These are phyloP conservation scores for Euborellia annulipes DNA, from an alignment of 1,140 invertebrate genomes.

Conservation along the genomic window DNA sequence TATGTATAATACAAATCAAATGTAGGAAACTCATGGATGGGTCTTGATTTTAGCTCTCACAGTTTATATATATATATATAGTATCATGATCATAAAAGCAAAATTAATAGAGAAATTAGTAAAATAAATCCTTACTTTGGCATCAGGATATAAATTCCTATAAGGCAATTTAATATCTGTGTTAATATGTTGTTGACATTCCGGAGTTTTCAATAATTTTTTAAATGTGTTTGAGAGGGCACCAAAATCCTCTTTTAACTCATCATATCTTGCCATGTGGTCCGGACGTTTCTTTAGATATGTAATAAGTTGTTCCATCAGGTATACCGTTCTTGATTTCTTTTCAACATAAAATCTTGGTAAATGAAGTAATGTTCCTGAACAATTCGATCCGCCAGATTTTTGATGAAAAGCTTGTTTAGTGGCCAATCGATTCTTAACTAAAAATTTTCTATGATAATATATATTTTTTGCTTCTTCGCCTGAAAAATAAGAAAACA, in stretches of 20 bases:
- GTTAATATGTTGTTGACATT: slow-evolving; percentile 22
- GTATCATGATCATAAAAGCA: too few species aligned
- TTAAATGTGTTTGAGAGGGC: slow-evolving; percentile 29
- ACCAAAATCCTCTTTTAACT: slow-evolving; percentile 30
- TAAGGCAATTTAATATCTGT: too few species aligned
- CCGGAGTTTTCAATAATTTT: slow-evolving; percentile 31
- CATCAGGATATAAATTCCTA: too few species aligned
- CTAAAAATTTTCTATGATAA: slow-evolving; percentile 45
- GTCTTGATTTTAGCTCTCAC: too few species aligned
- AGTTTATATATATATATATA: too few species aligned
- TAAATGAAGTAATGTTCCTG: slow-evolving; percentile 39
- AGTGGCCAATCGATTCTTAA: slow-evolving; percentile 39
- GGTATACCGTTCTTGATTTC: slow-evolving; percentile 34
- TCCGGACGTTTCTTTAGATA: slow-evolving; percentile 36
- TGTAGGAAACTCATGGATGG: too few species aligned
- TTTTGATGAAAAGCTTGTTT: slow-evolving; percentile 38
- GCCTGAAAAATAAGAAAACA: slow-evolving; percentile 20
- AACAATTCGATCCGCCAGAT: slow-evolving; percentile 23
- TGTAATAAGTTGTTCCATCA: slow-evolving; percentile 37
- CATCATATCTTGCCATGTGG: slow-evolving; percentile 32
- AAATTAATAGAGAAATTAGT: too few species aligned
- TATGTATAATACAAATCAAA: too few species aligned
- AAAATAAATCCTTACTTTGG: too few species aligned
- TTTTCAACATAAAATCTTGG: slow-evolving; percentile 39
- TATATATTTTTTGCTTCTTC: slow-evolving; percentile 46